phyloP scores from a whole-genome alignment of 2,888 invertebrate genomes.

The Uropetala carovei region DNA sequence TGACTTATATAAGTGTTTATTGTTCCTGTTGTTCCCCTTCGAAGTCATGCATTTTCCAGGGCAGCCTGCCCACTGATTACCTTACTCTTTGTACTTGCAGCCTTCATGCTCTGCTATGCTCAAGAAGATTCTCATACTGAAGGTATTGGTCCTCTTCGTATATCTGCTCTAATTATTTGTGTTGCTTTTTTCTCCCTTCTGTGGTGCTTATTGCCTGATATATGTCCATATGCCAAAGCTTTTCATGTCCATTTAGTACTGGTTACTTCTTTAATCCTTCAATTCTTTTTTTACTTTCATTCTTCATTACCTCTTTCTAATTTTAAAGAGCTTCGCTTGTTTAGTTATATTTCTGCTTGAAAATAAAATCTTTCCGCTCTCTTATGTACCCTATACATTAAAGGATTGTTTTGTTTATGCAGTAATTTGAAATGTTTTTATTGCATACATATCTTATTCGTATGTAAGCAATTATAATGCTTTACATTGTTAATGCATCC shows the following conservation, averaged over 20 bases:
- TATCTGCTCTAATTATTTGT: constrained; percentile 50
- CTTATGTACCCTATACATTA: too few species aligned
- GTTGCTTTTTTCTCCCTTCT: background rate
- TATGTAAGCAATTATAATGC: too few species aligned
- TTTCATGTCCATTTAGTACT: background rate
- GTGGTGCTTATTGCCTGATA: background rate
- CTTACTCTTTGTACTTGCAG: constrained; percentile 82
- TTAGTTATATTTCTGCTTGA: too few species aligned
- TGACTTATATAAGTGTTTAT: background rate
- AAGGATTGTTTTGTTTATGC: too few species aligned
- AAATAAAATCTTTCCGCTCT: too few species aligned
- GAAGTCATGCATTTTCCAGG: background rate
- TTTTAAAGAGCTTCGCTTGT: background rate
- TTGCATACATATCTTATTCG: too few species aligned
- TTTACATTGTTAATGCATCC: too few species aligned
- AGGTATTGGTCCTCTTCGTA: constrained; percentile 77
- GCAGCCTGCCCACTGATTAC: constrained; percentile 11
- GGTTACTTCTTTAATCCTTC: background rate
- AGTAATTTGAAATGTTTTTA: too few species aligned
- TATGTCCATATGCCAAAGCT: background rate
- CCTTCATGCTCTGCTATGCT: constrained; percentile 96
- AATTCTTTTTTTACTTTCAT: too few species aligned
- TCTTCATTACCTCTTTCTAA: too few species aligned
- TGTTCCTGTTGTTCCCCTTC: constrained; percentile 6
- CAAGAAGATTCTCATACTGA: constrained; percentile 93